Evolutionary conservation across 2,113 vertebrate genomes (phyloP).

Genomic region (Cyanoderma ruficeps): DNA sequence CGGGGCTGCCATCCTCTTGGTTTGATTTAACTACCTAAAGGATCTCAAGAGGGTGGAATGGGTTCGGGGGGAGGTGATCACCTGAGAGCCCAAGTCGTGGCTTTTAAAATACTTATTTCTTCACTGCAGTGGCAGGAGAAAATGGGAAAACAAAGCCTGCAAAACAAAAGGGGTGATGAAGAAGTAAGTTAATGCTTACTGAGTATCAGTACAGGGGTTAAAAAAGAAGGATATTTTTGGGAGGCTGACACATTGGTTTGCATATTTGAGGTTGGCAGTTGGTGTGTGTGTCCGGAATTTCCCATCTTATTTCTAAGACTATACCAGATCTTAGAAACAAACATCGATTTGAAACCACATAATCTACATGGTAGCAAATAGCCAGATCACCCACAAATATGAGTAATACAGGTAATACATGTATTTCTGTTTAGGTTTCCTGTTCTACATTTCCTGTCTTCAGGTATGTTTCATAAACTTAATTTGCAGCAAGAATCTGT

Average conservation of each 20-base stretch:
- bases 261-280: background rate
- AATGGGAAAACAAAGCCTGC: background rate
- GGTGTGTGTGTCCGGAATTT: background rate
- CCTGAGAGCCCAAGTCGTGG: background rate
- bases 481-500: background rate
- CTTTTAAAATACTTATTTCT: background rate
- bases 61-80: background rate
- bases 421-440: background rate
- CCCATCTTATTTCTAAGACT: background rate
- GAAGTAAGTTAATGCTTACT: background rate
- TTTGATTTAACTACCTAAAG: background rate
- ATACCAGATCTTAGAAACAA: background rate
- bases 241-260: background rate
- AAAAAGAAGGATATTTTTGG: background rate
- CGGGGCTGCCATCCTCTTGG: background rate
- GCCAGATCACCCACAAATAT: background rate
- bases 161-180: background rate
- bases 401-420: background rate
- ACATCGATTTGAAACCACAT: background rate
- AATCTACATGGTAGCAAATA: background rate
- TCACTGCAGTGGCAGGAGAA: background rate
- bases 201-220: background rate
- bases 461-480: background rate
- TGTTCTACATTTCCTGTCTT: background rate
- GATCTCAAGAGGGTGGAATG: background rate